Evolutionary conservation across 2,797 vertebrate genomes (phyloP).

Genomic region (Pseudochirops cupreus): DNA sequence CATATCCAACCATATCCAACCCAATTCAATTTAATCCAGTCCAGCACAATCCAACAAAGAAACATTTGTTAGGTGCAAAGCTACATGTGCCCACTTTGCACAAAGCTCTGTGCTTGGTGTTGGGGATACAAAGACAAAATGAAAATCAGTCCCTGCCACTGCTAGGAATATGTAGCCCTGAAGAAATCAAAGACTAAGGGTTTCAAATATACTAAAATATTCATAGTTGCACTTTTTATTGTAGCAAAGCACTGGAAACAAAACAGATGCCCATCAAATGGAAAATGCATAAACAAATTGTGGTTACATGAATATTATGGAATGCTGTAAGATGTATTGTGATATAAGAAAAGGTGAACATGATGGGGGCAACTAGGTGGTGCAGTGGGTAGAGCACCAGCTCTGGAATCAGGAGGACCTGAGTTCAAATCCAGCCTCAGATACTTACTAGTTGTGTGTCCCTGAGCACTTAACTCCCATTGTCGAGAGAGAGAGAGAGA

Average conservation of each 20-base stretch:
- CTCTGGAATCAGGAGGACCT: neutral
- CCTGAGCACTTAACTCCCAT: neutral
- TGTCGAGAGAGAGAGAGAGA: neutral
- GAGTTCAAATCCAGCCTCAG: neutral
- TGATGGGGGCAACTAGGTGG: neutral
- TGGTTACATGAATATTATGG: neutral
- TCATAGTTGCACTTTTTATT: neutral
- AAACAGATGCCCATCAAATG: neutral
- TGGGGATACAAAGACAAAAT: neutral
- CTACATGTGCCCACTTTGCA: neutral
- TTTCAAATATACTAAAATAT: neutral
- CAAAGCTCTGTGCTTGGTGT: neutral
- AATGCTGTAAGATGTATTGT: neutral
- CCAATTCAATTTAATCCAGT: neutral
- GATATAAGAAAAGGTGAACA: neutral
- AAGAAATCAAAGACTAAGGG: neutral
- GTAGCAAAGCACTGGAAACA: neutral
- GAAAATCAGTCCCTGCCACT: neutral
- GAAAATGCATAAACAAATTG: neutral
- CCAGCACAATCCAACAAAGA: neutral
- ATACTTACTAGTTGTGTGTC: neutral
- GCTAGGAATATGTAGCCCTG: neutral
- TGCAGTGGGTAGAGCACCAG: neutral
- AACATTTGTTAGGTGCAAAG: neutral
- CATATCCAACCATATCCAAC: neutral